These are phyloP conservation scores for Mallotus villosus DNA, from an alignment of 2,797 vertebrate genomes.

Conservation along the genomic window DNA sequence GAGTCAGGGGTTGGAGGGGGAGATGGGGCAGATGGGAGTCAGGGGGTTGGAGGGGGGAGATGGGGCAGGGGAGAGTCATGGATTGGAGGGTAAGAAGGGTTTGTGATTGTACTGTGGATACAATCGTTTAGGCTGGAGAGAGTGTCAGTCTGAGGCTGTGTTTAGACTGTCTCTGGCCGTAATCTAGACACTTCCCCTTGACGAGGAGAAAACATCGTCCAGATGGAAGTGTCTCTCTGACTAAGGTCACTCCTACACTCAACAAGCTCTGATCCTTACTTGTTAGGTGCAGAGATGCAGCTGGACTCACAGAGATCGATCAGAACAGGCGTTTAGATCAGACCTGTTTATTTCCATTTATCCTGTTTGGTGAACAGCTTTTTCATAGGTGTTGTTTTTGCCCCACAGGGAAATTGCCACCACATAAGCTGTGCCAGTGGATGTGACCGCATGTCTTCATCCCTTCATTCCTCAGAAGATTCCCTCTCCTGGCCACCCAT, in stretches of 20 bases:
- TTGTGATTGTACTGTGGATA: too few species aligned
- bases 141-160: slow-evolving; percentile 11
- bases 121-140: neutral
- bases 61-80: neutral
- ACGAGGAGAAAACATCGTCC: slow-evolving; percentile 18
- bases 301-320: too few species aligned
- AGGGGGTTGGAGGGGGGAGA: neutral
- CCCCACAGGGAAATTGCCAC: too few species aligned
- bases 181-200: slow-evolving; percentile 29
- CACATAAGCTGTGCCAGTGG: neutral
- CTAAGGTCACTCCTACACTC: slow-evolving; percentile 8
- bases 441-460: neutral
- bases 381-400: too few species aligned
- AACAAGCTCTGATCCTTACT: neutral
- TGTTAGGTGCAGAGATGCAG: too few species aligned
- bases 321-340: too few species aligned
- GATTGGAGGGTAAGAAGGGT: neutral
- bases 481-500: neutral
- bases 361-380: too few species aligned
- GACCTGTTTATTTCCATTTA: too few species aligned
- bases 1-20: too few species aligned
- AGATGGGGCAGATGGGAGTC: neutral
- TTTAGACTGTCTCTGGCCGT: slow-evolving; percentile 25
- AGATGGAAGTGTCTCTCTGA: slow-evolving; percentile 18
- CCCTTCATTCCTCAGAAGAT: neutral